Evolutionary conservation across 2,888 invertebrate species (phyloP).

Genomic region (Clitarchus hookeri): DNA sequence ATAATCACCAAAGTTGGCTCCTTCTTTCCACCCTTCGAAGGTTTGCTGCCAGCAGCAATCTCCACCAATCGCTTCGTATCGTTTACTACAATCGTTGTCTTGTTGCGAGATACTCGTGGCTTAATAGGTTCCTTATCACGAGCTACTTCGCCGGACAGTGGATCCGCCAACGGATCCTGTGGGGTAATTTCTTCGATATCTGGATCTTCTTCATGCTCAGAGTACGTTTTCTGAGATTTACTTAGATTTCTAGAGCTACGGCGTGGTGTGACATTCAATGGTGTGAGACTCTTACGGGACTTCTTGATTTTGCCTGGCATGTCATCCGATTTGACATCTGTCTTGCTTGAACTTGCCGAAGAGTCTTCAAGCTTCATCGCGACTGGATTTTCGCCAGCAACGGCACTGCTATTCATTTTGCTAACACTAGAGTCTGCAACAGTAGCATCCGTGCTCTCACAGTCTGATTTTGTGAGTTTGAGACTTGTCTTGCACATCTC

Average conservation of each 20-base stretch:
- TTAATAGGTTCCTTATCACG: slow-evolving; percentile 36
- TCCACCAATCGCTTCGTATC: slow-evolving; percentile 73
- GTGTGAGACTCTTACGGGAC: slow-evolving; percentile 41
- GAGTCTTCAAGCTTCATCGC: slow-evolving; percentile 24
- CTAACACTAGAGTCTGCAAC: not conserved
- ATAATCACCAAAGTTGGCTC: slow-evolving; percentile 79
- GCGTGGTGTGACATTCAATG: slow-evolving; percentile 55
- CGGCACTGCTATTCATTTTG: slow-evolving; percentile 43
- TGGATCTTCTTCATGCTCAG: slow-evolving; percentile 53
- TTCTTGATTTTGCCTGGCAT: slow-evolving; percentile 47
- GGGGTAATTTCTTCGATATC: slow-evolving; percentile 68
- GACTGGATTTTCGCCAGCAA: slow-evolving; percentile 19
- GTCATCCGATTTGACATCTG: slow-evolving; percentile 52
- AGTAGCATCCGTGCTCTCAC: not conserved
- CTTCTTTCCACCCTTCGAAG: slow-evolving; percentile 62
- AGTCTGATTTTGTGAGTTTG: not conserved
- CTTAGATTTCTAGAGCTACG: slow-evolving; percentile 63
- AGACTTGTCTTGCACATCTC: not conserved
- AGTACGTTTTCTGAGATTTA: slow-evolving; percentile 58
- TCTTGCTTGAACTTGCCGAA: slow-evolving; percentile 45
- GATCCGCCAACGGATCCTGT: slow-evolving; percentile 62
- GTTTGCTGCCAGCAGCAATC: slow-evolving; percentile 66
- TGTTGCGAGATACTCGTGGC: slow-evolving; percentile 43
- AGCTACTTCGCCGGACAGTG: slow-evolving; percentile 33
- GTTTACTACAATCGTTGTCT: slow-evolving; percentile 67